Evolutionary conservation across 2,888 invertebrate species (phyloP), one percentile per base, ranked within the genome.

Genomic region (Itoplectis maculator): DNA sequence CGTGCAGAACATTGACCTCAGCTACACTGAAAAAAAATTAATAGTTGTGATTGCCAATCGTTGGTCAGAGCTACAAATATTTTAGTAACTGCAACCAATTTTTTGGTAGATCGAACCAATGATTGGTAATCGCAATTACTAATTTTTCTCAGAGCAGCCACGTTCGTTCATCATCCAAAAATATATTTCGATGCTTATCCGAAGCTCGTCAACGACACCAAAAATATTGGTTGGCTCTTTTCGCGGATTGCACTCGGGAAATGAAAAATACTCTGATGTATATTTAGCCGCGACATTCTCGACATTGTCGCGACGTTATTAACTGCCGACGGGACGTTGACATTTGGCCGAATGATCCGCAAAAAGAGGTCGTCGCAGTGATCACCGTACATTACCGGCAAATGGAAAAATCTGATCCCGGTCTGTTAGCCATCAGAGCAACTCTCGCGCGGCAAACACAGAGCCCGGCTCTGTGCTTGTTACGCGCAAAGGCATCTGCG

Each of bases 331-430:
- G 5, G 20, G 23, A 65, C 20, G 20, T 18, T 65, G 65, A 63
- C 42, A 42, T 65, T 63, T 45, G 20, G 40, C 13, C 0, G 20
- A 63, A 63, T 9, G 63, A 63, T 47, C 42, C 47, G n/a, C 37
- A 74, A 66, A 74, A 75, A 83, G 82, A 82, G 72, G 81, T 70
- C 80, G 85, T 86, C 83, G 84, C 82, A 86, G 85, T 13, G 15
- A 49, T 45, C 37, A 29, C 29, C 65, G 18, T 56, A 82, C 85
- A 69, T 75, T 76, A 70, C 81, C 77, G 85, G 85, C 88, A 88
- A 88, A 89, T 89, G 89, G 88, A 89, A 89, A 82, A 88, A 88
- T 87, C 85, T 88, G 86, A 89, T 89, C 74, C 40, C 56, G 18
- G 47, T 3, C 29, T n/a, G 73, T 29, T 37, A 59, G 45, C 45